Percentiles rank a stretch among this genome's conserved stretches.
Evolutionary conservation across 2,888 invertebrate species (phyloP).

Genomic region (Andrena bicolor): DNA sequence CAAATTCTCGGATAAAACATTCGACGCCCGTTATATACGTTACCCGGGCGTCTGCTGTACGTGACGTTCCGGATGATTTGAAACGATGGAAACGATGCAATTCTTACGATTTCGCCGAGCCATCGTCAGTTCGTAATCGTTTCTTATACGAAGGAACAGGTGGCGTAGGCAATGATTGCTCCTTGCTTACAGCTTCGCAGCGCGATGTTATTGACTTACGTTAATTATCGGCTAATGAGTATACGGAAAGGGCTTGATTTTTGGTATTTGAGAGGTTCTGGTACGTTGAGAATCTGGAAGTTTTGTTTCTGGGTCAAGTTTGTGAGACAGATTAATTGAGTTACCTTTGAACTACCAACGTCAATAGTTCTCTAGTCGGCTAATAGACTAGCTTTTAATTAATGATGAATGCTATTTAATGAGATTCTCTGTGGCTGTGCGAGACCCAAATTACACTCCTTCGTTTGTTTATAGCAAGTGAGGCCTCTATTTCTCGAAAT

Average conservation of each 20-base stretch:
- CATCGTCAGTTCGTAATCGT: background rate
- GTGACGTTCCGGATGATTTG: constrained; percentile 38
- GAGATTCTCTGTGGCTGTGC: no score
- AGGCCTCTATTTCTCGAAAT: no score
- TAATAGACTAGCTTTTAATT: no score
- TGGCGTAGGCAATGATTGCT: background rate
- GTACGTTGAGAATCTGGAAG: background rate
- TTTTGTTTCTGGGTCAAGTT: no score
- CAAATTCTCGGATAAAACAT: constrained; percentile 68
- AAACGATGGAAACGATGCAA: constrained; percentile 9
- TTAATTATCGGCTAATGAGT: background rate
- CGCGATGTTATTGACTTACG: background rate
- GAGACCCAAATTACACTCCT: no score
- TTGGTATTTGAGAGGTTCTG: background rate
- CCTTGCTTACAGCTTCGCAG: background rate
- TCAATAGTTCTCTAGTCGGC: no score
- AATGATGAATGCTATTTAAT: no score
- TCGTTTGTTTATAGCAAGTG: no score
- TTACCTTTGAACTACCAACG: no score
- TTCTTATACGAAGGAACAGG: background rate
- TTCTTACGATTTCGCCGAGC: background rate
- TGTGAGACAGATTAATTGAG: no score
- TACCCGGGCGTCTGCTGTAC: constrained; percentile 38
- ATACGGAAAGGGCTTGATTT: background rate
- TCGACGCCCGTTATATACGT: constrained; percentile 37